Evolutionary conservation across 2,113 vertebrate species (phyloP).

Genomic region (Speoplatyrhinus poulsoni): DNA sequence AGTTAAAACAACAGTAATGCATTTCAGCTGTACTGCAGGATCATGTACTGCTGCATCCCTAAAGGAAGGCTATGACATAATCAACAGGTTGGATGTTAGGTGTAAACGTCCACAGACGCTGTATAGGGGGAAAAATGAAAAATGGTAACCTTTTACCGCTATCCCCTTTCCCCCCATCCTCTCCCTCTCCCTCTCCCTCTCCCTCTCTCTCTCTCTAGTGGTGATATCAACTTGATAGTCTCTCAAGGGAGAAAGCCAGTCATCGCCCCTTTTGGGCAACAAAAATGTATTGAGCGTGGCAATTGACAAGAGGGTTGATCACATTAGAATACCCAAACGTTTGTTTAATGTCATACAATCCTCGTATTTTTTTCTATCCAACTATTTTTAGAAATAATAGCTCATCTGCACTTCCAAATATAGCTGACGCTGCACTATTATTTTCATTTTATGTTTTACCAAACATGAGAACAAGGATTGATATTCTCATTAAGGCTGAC

Average conservation of each 20-base stretch:
- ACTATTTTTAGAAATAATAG: neutral
- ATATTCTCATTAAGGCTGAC: too few species aligned
- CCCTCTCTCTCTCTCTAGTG: neutral
- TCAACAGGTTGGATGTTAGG: too few species aligned
- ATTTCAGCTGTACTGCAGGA: too few species aligned
- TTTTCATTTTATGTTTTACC: neutral
- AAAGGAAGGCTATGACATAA: too few species aligned
- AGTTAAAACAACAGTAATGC: too few species aligned
- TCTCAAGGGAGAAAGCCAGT: neutral
- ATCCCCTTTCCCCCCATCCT: neutral
- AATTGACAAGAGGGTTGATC: constrained; percentile 34
- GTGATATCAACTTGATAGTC: neutral
- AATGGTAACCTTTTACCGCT: neutral
- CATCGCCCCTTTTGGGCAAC: constrained; percentile 27
- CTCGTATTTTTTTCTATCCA: neutral
- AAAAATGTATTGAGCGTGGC: constrained; percentile 39
- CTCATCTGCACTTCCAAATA: neutral
- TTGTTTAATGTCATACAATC: neutral
- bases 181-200: neutral
- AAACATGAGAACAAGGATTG: neutral
- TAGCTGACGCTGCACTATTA: neutral
- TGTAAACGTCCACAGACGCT: too few species aligned
- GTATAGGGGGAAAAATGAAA: too few species aligned
- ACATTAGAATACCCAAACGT: constrained; percentile 10
- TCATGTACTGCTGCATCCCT: too few species aligned